Evolutionary conservation across 1,140 invertebrate genomes (phyloP).

Genomic region (Melitaea cinxia): DNA sequence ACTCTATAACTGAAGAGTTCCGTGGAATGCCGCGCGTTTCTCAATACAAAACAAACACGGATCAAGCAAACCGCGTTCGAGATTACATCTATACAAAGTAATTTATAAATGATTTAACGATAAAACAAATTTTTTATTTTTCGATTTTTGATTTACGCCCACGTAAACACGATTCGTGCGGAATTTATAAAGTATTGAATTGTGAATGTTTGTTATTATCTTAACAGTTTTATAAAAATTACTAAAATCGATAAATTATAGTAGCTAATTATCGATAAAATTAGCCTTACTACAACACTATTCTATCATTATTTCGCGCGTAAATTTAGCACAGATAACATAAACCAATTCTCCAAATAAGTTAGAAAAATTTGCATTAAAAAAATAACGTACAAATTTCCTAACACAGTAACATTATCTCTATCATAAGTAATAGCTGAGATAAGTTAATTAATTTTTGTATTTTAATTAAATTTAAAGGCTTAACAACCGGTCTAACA

Average conservation of each 20-base stretch:
- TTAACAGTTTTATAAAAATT: no score
- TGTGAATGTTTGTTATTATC: no score
- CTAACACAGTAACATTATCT: background rate
- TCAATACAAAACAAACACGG: slow-evolving; percentile 9
- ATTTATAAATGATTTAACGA: slow-evolving; percentile 21
- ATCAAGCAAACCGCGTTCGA: slow-evolving; percentile 10
- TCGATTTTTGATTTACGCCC: slow-evolving; percentile 5
- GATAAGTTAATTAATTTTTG: slow-evolving; percentile 10
- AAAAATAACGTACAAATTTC: slow-evolving; percentile 1
- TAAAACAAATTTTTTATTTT: slow-evolving; percentile 8
- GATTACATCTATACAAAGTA: slow-evolving; percentile 22
- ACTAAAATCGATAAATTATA: no score
- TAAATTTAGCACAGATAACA: no score
- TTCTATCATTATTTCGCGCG: no score
- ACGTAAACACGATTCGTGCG: no score
- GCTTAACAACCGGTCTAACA: slow-evolving; percentile 8
- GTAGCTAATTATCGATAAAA: no score
- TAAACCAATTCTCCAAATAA: no score
- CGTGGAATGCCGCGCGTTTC: slow-evolving; percentile 16
- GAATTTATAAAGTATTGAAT: no score
- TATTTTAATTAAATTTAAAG: slow-evolving; percentile 18
- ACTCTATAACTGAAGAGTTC: slow-evolving; percentile 20
- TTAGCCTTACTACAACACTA: no score
- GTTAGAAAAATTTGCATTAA: background rate
- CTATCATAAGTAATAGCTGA: slow-evolving; percentile 1